Evolutionary conservation across 2,888 invertebrate species (phyloP).

Genomic region (Agrotis puta): DNA sequence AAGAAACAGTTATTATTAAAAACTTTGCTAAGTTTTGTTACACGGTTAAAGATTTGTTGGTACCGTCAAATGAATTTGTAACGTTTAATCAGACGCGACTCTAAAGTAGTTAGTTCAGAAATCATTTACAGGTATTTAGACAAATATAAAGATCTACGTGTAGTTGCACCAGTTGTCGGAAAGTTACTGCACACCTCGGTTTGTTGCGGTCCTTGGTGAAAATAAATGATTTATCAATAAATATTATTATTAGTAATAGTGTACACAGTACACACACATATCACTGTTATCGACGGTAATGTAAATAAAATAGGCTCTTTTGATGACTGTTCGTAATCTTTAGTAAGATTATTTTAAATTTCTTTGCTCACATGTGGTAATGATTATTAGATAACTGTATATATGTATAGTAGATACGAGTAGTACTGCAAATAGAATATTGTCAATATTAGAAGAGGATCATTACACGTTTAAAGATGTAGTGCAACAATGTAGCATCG

Average conservation of each 20-base stretch:
- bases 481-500: slow-evolving; percentile 23
- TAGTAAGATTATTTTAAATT: slow-evolving; percentile 62
- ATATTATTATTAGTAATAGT: slow-evolving; percentile 73
- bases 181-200: slow-evolving; percentile 70
- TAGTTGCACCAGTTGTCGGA: slow-evolving; percentile 60
- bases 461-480: slow-evolving; percentile 7
- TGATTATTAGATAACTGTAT: slow-evolving; percentile 47
- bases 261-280: slow-evolving; percentile 68
- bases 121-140: slow-evolving; percentile 46
- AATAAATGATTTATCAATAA: slow-evolving; percentile 78
- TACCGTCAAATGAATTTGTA: slow-evolving; percentile 83
- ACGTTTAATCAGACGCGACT: slow-evolving; percentile 82
- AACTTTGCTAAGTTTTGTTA: slow-evolving; percentile 13
- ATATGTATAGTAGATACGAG: slow-evolving; percentile 31
- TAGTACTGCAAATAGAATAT: slow-evolving; percentile 37
- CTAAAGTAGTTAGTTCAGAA: slow-evolving; percentile 71
- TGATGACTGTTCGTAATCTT: slow-evolving; percentile 67
- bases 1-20: slow-evolving; percentile 16
- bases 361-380: slow-evolving; percentile 55
- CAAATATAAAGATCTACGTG: slow-evolving; percentile 74
- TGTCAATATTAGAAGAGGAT: slow-evolving; percentile 44
- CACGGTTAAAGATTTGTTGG: background rate
- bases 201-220: slow-evolving; percentile 70
- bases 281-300: slow-evolving; percentile 75
- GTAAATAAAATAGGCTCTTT: slow-evolving; percentile 78